Conservation (phyloP, 2,888 invertebrate genomes). For the Aethes cnicana region DNA sequence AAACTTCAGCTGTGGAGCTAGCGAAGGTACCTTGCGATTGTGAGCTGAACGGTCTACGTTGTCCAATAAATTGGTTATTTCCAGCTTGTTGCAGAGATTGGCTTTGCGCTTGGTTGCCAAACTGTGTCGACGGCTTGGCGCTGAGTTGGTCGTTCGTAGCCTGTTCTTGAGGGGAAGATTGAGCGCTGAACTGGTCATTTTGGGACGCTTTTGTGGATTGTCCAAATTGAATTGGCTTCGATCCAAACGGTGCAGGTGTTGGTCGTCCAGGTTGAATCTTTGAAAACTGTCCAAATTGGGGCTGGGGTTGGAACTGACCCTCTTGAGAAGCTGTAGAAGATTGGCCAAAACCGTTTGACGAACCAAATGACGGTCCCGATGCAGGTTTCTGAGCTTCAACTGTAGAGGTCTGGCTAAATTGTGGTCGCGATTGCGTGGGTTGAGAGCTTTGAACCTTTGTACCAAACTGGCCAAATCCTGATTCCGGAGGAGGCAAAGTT, state of each 20-base stretch:
- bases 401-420: constrained; percentile 16
- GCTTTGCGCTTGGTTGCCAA: constrained; percentile 8
- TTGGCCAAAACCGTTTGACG: constrained; percentile 5
- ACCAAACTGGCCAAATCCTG: constrained; percentile 27
- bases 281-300: constrained; percentile 21
- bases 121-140: constrained; percentile 34
- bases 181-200: constrained; percentile 13
- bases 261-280: constrained; percentile 28
- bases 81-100: neutral
- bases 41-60: constrained; percentile 15
- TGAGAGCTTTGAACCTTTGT: constrained; percentile 16
- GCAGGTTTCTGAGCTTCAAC: constrained; percentile 25
- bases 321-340: neutral
- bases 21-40: constrained; percentile 12
- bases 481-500: constrained; percentile 40
- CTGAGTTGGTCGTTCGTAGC: constrained; percentile 3
- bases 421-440: constrained; percentile 6
- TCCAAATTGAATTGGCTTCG: constrained; percentile 6
- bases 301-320: constrained; percentile 4
- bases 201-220: constrained; percentile 9
- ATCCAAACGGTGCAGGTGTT: constrained; percentile 34
- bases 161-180: constrained; percentile 8
- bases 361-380: constrained; percentile 35
- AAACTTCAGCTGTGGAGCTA: constrained; percentile 2
- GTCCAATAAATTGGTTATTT: constrained; percentile 4